Evolutionary conservation across 2,797 vertebrate species (phyloP).

Genomic region (Takifugu rubripes): DNA sequence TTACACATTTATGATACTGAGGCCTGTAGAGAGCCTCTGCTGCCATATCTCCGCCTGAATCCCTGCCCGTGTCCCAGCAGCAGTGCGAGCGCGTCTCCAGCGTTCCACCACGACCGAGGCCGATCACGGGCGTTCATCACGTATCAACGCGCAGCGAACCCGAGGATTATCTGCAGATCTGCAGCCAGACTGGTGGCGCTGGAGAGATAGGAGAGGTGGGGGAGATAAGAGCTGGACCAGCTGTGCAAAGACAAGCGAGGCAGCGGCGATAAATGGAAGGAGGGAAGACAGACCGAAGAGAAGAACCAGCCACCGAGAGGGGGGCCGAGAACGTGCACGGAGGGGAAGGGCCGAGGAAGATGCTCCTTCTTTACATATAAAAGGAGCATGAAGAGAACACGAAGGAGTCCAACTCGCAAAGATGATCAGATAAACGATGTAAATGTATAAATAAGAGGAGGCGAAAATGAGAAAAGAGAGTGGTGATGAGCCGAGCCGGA

Average conservation of each 20-base stretch:
- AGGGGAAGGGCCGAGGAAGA: not conserved
- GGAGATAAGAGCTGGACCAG: conserved; percentile 60
- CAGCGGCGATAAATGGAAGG: conserved; percentile 27
- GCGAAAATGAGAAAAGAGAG: conserved; percentile 1
- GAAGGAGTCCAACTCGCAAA: conserved; percentile 23
- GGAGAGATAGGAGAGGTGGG: conserved; percentile 52
- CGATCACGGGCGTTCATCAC: conserved; percentile 51
- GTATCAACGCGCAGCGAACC: conserved; percentile 58
- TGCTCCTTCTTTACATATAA: too few relatives aligned
- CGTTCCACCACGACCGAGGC: conserved; percentile 42
- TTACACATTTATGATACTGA: conserved; percentile 76
- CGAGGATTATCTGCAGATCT: conserved; percentile 68
- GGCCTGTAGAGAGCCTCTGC: conserved; percentile 38
- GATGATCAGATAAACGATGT: conserved; percentile 38
- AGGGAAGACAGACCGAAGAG: conserved; percentile 16
- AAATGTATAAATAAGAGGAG: not conserved
- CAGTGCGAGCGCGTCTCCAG: conserved; percentile 11
- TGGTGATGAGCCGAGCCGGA: conserved; percentile 1
- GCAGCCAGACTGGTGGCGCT: conserved; percentile 53
- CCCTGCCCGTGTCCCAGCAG: conserved; percentile 12
- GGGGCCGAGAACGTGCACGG: conserved; percentile 3
- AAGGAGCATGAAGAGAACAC: conserved; percentile 15
- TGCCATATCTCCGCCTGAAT: conserved; percentile 36
- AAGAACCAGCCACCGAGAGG: conserved; percentile 23
- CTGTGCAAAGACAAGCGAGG: conserved; percentile 48